phyloP scores from a whole-genome alignment of 2,797 vertebrate species.

The Sebastes hubbsi region DNA sequence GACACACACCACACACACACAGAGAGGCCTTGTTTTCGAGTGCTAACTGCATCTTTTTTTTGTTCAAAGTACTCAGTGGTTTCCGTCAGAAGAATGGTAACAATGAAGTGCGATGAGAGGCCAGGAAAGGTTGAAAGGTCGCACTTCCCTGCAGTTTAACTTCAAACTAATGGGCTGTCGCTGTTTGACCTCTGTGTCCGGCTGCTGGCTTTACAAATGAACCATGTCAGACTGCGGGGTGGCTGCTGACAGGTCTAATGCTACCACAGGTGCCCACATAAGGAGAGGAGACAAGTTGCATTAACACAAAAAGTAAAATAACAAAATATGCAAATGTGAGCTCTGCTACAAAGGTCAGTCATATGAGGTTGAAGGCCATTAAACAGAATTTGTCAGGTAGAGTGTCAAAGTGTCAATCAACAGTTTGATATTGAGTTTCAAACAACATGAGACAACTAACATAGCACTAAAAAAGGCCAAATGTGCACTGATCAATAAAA shows the following conservation, averaged over 20 bases:
- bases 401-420: neutral
- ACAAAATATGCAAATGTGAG: neutral
- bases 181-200: constrained; percentile 56
- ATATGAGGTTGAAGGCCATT: neutral
- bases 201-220: constrained; percentile 46
- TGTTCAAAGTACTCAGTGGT: constrained; percentile 45
- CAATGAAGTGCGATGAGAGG: constrained; percentile 38
- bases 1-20: neutral
- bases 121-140: constrained; percentile 46
- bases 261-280: constrained; percentile 29
- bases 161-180: constrained; percentile 54
- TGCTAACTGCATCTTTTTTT: constrained; percentile 37
- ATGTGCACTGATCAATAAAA: neutral
- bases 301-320: constrained; percentile 2
- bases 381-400: neutral
- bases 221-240: constrained; percentile 23
- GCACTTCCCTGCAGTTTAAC: constrained; percentile 47
- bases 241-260: constrained; percentile 28
- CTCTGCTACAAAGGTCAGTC: neutral
- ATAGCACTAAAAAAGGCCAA: neutral
- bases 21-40: constrained; percentile 35
- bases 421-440: neutral
- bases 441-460: neutral
- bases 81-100: constrained; percentile 40
- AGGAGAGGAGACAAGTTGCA: constrained; percentile 5